phyloP scores from a whole-genome alignment of 2,888 invertebrate species.

The Heteropelma amictum region DNA sequence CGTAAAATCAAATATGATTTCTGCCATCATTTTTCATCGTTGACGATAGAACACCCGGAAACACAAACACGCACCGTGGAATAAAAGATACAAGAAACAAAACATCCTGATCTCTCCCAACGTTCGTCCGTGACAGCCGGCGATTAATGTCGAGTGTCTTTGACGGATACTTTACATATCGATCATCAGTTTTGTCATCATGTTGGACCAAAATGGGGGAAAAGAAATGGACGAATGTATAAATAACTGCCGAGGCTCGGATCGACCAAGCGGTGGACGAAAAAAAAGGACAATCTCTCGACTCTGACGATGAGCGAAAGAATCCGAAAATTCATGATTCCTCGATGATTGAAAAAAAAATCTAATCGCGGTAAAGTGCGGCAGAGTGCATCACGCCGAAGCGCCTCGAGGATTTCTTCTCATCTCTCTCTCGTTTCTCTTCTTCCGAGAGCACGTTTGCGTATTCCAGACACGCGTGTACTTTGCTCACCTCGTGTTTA shows the following conservation, averaged over 20 bases:
- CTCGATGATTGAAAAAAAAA: too few relatives aligned
- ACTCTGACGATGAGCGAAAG: too few relatives aligned
- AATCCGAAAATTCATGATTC: too few relatives aligned
- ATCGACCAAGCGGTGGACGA: too few relatives aligned
- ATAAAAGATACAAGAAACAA: too few relatives aligned
- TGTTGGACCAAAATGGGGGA: not conserved
- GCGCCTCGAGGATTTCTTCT: too few relatives aligned
- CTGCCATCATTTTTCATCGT: slow-evolving; percentile 49
- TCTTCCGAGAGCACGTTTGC: slow-evolving; percentile 48
- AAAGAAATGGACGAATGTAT: slow-evolving; percentile 7
- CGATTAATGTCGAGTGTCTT: slow-evolving; percentile 43
- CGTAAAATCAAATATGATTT: slow-evolving; percentile 33
- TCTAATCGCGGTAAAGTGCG: too few relatives aligned
- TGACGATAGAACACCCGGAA: too few relatives aligned
- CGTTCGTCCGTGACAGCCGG: slow-evolving; percentile 36
- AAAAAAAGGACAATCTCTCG: too few relatives aligned
- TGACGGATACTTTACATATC: slow-evolving; percentile 20
- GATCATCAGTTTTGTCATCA: not conserved
- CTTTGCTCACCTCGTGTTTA: slow-evolving; percentile 65
- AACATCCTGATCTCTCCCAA: slow-evolving; percentile 13
- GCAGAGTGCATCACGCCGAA: too few relatives aligned
- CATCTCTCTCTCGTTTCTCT: not conserved
- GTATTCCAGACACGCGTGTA: slow-evolving; percentile 67
- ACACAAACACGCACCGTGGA: too few relatives aligned
- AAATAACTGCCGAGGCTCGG: too few relatives aligned